Evolutionary conservation across 2,797 vertebrate genomes (phyloP).

Genomic region (Toxotes lorentzi): DNA sequence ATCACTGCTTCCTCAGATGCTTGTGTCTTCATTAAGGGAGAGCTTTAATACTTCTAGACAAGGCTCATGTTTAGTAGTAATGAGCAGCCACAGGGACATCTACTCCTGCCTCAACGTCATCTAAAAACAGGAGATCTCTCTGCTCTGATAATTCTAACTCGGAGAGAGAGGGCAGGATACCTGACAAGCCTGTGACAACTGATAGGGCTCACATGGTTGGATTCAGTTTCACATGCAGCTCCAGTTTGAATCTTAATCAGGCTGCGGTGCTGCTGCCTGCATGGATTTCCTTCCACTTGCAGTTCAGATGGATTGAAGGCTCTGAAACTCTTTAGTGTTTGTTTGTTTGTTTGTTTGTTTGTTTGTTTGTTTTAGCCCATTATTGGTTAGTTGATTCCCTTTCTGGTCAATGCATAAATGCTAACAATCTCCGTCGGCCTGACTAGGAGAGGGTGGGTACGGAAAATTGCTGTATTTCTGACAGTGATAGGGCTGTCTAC

Average conservation of each 20-base stretch:
- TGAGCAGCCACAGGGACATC: background rate
- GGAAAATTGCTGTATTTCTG: background rate
- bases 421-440: background rate
- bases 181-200: constrained; percentile 25
- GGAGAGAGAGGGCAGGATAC: background rate
- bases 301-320: background rate
- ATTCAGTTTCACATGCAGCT: constrained; percentile 50
- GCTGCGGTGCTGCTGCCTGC: background rate
- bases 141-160: background rate
- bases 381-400: background rate
- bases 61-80: background rate
- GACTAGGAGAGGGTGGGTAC: background rate
- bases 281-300: constrained; percentile 4
- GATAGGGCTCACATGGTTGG: constrained; percentile 10
- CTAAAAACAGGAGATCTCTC: constrained; percentile 8
- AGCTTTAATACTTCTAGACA: background rate
- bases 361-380: background rate
- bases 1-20: background rate
- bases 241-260: constrained; percentile 35
- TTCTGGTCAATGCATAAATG: background rate
- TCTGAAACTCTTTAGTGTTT: background rate
- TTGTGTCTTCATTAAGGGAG: background rate
- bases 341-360: background rate
- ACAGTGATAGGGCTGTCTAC: background rate
- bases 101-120: background rate